A percentile compares a stretch with the other conserved stretches of the same genome.
Evolutionary conservation across 2,888 invertebrate species (phyloP).

Genomic region (Sepiola atlantica): DNA sequence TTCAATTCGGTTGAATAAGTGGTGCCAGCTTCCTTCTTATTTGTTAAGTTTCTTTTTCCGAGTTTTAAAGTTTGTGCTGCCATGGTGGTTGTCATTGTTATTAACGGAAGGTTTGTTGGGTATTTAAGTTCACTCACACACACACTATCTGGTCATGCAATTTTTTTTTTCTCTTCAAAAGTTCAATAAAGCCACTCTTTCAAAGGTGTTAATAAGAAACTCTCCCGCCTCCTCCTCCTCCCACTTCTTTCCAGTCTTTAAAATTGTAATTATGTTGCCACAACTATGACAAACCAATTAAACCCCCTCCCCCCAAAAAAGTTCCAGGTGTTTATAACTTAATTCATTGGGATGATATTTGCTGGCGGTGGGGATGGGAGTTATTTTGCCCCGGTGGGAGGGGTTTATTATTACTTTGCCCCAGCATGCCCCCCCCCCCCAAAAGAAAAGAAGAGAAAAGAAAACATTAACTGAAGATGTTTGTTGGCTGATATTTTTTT

Average conservation of each 20-base stretch:
- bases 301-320: neutral
- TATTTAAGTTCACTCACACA: too few species aligned
- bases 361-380: neutral
- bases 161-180: too few species aligned
- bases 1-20: neutral
- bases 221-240: neutral
- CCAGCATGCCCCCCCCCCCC: neutral
- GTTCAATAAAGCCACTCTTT: too few species aligned
- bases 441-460: too few species aligned
- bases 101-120: too few species aligned
- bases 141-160: too few species aligned
- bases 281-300: neutral
- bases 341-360: neutral
- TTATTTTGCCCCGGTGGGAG: neutral
- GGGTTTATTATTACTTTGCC: neutral
- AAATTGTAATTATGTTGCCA: neutral
- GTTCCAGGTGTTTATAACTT: neutral
- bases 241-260: neutral
- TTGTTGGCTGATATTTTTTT: neutral
- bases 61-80: neutral
- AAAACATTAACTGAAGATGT: too few species aligned
- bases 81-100: neutral
- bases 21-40: neutral
- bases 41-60: neutral
- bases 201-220: neutral